Conservation (phyloP, 1,140 invertebrate genomes). For the Drosophila rufa region DNA sequence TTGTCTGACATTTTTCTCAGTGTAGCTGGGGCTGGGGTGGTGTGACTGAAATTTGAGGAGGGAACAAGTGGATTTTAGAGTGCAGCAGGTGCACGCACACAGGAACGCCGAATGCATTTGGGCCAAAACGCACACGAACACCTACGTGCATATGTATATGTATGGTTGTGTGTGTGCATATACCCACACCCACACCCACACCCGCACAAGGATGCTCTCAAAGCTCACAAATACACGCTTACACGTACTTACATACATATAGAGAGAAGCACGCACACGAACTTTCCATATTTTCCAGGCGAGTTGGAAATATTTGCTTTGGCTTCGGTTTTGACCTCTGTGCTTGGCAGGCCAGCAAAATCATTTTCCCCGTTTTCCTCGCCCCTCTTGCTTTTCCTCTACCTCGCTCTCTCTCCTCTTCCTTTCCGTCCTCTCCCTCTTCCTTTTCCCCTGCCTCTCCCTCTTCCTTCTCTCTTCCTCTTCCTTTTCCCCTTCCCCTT, state of each 20-base stretch:
- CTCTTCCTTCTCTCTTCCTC: neutral
- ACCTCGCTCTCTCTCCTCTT: neutral
- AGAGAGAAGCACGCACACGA: constrained; percentile 17
- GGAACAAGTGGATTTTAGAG: constrained; percentile 32
- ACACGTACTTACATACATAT: constrained; percentile 18
- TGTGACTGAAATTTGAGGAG: constrained; percentile 3
- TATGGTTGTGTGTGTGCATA: constrained; percentile 2
- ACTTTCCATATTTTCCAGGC: constrained; percentile 74
- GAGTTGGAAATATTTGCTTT: constrained; percentile 71
- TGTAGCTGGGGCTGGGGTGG: constrained; percentile 9
- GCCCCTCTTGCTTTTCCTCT: neutral
- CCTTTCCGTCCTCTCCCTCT: neutral
- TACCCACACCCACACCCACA: constrained; percentile 16
- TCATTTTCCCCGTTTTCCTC: neutral
- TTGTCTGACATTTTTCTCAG: neutral
- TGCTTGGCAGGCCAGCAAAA: constrained; percentile 23
- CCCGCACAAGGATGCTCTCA: constrained; percentile 16
- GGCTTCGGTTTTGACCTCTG: constrained; percentile 12
- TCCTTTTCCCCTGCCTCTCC: too few species aligned
- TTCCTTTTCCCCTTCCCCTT: neutral
- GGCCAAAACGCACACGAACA: constrained; percentile 23
- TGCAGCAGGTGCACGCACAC: constrained; percentile 44
- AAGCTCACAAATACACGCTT: constrained; percentile 21
- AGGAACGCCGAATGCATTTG: constrained; percentile 39
- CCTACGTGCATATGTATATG: neutral